Evolutionary conservation across 2,797 vertebrate species (phyloP), one percentile per base, ranked within the genome.

Genomic region (Pseudochromis fuscus): DNA sequence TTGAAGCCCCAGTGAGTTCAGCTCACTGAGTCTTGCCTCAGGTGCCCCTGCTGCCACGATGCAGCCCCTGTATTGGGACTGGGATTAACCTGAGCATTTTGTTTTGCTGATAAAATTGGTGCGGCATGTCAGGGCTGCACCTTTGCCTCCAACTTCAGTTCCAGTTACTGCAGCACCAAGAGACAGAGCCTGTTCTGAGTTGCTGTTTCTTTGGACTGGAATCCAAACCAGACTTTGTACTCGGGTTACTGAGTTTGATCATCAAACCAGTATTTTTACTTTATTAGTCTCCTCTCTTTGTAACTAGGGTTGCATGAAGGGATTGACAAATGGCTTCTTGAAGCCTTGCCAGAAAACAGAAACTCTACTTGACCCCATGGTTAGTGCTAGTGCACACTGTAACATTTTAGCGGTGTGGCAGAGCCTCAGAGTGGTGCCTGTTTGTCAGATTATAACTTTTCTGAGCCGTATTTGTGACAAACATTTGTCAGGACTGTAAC

Each of bases 41-140:
- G 33, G 37, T 70, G 66, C 67, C 65, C 75, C 56, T 37, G 63
- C 65, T 89, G 81, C 60, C 66, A 75, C 61, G 62, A 75, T 30
- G 79, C 49, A 67, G 73, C 49, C 66, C 31, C 15, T 42, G 64
- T 67, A 42, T 72, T 79, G 70, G n/a, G 80, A 72, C 69, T 79
- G 83, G 75, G 75, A 84, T 90, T 88, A 81, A 53, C 30, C 30
- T 66, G 68, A 85, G 68, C 72, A 40, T 76, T 31, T 82, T 89
- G 81, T 89, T 91, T 83, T 84, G 42, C 57, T 63, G 69, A 38
- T 73, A 67, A 79, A 73, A 84, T 12, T 28, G 27, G 57, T 72
- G 25, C 31, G 50, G 50, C 19, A 44, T 65, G 67, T 68, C 63
- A 65, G 70, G 33, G 45, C 52, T 87, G 80, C 79, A 67, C 33